Evolutionary conservation across 2,113 vertebrate genomes (phyloP).

Genomic region (Amphiprion percula): DNA sequence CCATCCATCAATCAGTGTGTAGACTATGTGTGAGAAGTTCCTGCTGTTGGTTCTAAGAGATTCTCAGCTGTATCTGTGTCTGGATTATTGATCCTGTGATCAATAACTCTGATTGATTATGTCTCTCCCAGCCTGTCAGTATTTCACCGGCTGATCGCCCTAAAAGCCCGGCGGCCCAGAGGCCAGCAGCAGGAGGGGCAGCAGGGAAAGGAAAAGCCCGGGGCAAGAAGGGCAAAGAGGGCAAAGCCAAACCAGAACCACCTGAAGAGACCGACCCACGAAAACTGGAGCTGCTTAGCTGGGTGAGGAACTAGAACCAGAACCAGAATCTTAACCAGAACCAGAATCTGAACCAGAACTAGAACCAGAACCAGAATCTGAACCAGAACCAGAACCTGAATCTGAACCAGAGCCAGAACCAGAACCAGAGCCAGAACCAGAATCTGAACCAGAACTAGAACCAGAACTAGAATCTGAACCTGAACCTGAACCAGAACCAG

Average conservation of each 20-base stretch:
- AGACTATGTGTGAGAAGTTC: neutral
- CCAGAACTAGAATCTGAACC: too few relatives aligned
- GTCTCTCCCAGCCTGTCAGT: constrained; percentile 85
- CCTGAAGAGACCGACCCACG: constrained; percentile 95
- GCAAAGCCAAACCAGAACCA: constrained; percentile 88
- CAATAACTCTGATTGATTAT: too few relatives aligned
- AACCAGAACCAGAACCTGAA: too few relatives aligned
- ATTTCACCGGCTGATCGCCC: constrained; percentile 85
- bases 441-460: neutral
- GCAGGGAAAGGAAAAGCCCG: constrained; percentile 89
- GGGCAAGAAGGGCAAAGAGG: constrained; percentile 89
- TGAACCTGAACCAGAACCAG: neutral
- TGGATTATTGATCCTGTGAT: too few relatives aligned
- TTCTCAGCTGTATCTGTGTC: too few relatives aligned
- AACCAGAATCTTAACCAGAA: too few relatives aligned
- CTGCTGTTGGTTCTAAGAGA: too few relatives aligned
- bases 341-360: too few relatives aligned
- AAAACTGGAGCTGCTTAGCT: constrained; percentile 93
- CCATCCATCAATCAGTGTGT: neutral
- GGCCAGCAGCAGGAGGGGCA: constrained; percentile 83
- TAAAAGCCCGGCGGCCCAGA: constrained; percentile 84
- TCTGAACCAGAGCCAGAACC: too few relatives aligned
- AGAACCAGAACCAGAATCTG: too few relatives aligned
- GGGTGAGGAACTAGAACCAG: constrained; percentile 82
- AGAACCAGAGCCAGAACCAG: too few relatives aligned